Conservation (phyloP, 1,140 invertebrate genomes). For the Pseudomyrmex pallidus region DNA sequence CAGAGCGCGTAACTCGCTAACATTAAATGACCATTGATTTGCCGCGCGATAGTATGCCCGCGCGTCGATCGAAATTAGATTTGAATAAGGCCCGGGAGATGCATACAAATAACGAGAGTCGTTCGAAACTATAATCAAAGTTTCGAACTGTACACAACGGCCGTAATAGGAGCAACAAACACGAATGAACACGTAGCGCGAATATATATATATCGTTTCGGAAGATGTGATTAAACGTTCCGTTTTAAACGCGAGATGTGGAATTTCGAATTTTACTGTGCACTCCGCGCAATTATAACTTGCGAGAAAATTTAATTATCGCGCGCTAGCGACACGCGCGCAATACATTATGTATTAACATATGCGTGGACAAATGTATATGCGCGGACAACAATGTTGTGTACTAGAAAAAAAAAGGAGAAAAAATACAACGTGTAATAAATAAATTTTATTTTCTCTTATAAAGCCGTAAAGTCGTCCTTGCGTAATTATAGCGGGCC, state of each 20-base stretch:
- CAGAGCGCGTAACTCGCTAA: slow-evolving; percentile 7
- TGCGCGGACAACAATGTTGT: too few relatives aligned
- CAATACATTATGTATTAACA: too few relatives aligned
- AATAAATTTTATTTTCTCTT: too few relatives aligned
- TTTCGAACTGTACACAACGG: slow-evolving; percentile 5
- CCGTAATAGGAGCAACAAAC: slow-evolving; percentile 5
- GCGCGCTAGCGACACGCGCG: too few relatives aligned
- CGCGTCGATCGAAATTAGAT: slow-evolving; percentile 37
- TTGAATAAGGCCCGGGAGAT: not conserved
- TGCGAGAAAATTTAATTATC: slow-evolving; percentile 4
- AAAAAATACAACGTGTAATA: not conserved
- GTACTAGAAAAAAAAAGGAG: not conserved
- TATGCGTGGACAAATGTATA: too few relatives aligned
- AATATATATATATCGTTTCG: not conserved
- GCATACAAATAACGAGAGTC: slow-evolving; percentile 36
- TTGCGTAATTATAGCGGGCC: too few relatives aligned
- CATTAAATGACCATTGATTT: slow-evolving; percentile 51
- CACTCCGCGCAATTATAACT: not conserved
- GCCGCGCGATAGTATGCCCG: slow-evolving; percentile 1
- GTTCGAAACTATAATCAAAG: slow-evolving; percentile 34
- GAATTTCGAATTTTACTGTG: slow-evolving; percentile 26
- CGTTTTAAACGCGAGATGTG: slow-evolving; percentile 16
- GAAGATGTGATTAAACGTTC: not conserved
- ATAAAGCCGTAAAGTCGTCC: too few relatives aligned
- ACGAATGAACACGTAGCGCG: not conserved